Base-by-base conservation (phyloP, 2,888 invertebrate species). In the Junonia oenone region DNA sequence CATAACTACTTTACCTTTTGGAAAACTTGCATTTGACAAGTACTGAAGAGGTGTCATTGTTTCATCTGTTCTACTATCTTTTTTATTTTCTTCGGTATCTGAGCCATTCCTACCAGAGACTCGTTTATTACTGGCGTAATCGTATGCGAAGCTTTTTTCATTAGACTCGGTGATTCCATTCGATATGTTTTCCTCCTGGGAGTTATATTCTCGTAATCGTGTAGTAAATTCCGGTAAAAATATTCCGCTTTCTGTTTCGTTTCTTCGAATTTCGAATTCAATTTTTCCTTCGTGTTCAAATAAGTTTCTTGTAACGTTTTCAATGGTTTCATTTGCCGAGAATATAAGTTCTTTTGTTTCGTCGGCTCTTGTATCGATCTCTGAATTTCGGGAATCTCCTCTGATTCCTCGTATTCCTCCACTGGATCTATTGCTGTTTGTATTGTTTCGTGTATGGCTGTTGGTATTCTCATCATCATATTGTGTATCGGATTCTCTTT, bases 381-480 rank as follows among this genome's bases (percentile, higher is more conserved):
- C 51, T 67, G 69, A 38, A 67, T 66, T 53, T 73, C 68, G 50
- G 75, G 71, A 59, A 71, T 61, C 33, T 66, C 66, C 65, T 83
- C 78, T 57, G 66, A 61, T 54, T 75, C 75, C 52, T 65, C 64
- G 63, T 75, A 70, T 51, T 78, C 75, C 43, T 73, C 67, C 56
- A 66, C 64, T 33, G 76, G 65, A 61, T 85, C 74, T 67, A 84
- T 71, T 43, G 82, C 85, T 50, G 72, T 80, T 70, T 88, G 83
- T 62, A 88, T 72, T 15, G 87, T 82, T 53, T 89, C 89, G 83
- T 89, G 88, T 33, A 90, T 63, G 14, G 82, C 77, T 56, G 76
- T 68, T 0, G 90, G 90, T 58, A 90, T 78, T 54, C 75, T 83
- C 68, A 72, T 82, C 75, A 89, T 83, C 45, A 81, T 76, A 55